Evolutionary conservation across 37 sponge, comb jelly and placozoan species (phyloP).

Genomic region (Chondrosia reniformis): DNA sequence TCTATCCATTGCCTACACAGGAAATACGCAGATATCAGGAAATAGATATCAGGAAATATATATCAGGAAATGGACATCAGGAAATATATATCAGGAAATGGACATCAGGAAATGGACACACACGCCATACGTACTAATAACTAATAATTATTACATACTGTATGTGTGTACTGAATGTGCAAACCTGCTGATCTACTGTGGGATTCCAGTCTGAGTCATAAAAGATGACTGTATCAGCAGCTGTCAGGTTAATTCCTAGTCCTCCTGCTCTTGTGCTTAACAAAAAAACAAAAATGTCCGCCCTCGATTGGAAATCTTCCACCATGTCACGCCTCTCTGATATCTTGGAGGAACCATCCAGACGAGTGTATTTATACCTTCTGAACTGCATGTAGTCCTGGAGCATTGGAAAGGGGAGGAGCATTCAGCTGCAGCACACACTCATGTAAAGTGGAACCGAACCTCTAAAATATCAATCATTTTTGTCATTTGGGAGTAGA

Average conservation of each 20-base stretch:
- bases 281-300: conserved; percentile 93
- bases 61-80: too few species aligned
- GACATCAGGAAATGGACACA: too few species aligned
- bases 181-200: conserved; percentile 94
- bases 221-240: conserved; percentile 98
- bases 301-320: conserved; percentile 89
- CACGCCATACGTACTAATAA: too few species aligned
- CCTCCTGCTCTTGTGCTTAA: conserved; percentile 96
- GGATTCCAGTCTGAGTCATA: conserved; percentile 98
- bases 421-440: background rate
- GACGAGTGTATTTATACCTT: conserved; percentile 77
- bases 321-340: conserved; percentile 97
- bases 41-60: too few species aligned
- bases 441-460: background rate
- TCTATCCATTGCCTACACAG: conserved; percentile 85
- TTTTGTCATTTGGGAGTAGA: conserved; percentile 96
- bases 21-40: background rate
- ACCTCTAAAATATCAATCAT: conserved; percentile 92
- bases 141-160: background rate
- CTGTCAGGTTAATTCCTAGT: conserved; percentile 94
- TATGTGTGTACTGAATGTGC: background rate
- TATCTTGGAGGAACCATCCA: conserved; percentile 92
- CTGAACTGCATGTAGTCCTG: conserved; percentile 85
- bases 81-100: too few species aligned
- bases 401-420: background rate